phyloP scores from a whole-genome alignment of 2,113 vertebrate species.

The Caranx melampygus region DNA sequence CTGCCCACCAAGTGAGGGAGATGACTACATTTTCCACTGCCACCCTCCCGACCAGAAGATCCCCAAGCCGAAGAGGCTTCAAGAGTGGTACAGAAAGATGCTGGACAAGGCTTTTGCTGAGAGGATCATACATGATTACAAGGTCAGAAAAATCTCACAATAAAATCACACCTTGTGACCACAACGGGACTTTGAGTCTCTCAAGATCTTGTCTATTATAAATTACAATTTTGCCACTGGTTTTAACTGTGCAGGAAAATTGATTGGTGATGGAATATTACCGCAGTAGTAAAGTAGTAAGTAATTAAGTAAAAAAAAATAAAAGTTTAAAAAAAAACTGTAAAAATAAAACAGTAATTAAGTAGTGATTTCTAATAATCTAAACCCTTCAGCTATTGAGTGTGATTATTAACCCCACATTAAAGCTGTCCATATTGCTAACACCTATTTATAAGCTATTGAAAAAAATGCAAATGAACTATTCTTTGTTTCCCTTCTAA shows the following conservation, averaged over 20 bases:
- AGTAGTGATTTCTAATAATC: no score
- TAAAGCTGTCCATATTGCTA: neutral
- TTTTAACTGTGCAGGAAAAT: neutral
- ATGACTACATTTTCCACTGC: constrained; percentile 99
- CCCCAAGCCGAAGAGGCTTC: constrained; percentile 97
- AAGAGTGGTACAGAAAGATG: constrained; percentile 99
- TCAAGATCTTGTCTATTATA: neutral
- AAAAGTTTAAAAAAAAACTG: no score
- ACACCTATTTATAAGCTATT: neutral
- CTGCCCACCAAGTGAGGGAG: constrained; percentile 98
- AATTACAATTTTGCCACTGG: neutral
- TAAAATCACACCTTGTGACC: neutral
- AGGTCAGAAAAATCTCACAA: constrained; percentile 80
- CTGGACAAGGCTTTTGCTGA: constrained; percentile 98
- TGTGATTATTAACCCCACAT: neutral
- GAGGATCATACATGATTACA: constrained; percentile 97
- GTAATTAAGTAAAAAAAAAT: no score
- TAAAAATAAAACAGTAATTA: no score
- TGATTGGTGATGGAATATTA: neutral
- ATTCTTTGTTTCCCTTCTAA: neutral
- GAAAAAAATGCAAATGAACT: no score
- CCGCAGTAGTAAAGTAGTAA: neutral
- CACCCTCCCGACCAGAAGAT: constrained; percentile 98
- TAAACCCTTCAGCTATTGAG: neutral
- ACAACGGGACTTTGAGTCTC: neutral